phyloP scores from a whole-genome alignment of 2,888 invertebrate species.

The Drosophila siamana region DNA sequence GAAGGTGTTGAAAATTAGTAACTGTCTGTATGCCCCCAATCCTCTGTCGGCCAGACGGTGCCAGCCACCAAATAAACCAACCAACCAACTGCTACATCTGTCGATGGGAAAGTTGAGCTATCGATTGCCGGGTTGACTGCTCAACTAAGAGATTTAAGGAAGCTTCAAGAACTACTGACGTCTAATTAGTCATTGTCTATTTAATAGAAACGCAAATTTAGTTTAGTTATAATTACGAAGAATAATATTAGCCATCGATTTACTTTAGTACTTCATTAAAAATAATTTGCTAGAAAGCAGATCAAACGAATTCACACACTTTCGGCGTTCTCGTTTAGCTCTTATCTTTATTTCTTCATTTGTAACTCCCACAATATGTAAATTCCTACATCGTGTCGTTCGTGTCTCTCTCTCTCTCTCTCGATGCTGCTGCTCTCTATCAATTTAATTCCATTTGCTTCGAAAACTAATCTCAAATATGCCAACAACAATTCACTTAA shows the following conservation, averaged over 20 bases:
- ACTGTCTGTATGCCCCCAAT: constrained; percentile 56
- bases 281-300: neutral
- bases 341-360: neutral
- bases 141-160: constrained; percentile 22
- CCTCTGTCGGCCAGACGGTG: constrained; percentile 36
- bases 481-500: constrained; percentile 46
- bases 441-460: constrained; percentile 4
- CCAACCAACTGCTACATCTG: constrained; percentile 5
- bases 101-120: constrained; percentile 34
- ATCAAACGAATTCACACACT: neutral
- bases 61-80: constrained; percentile 46
- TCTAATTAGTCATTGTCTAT: neutral
- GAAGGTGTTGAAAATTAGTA: constrained; percentile 79
- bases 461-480: constrained; percentile 18
- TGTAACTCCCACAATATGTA: neutral
- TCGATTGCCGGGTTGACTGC: constrained; percentile 30
- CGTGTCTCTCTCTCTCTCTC: neutral
- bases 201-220: neutral
- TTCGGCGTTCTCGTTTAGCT: neutral
- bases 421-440: neutral
- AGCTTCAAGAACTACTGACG: neutral
- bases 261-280: neutral
- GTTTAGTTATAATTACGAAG: neutral
- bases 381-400: neutral
- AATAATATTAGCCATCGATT: neutral